phyloP scores from a whole-genome alignment of 2,888 invertebrate genomes.

The Morpho deidamia region DNA sequence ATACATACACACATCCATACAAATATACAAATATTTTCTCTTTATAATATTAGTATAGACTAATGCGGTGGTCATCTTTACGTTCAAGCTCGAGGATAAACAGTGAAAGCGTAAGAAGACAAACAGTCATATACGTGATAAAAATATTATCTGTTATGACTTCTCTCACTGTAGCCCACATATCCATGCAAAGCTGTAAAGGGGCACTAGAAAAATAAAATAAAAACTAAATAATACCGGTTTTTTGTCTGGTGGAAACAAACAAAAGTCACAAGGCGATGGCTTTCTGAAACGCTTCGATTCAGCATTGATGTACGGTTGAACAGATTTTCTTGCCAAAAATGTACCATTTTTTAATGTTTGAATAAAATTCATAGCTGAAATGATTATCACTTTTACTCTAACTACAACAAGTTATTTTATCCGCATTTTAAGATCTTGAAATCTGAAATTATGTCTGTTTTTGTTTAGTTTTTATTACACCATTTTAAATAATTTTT shows the following conservation, averaged over 20 bases:
- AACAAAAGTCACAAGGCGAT: constrained; percentile 39
- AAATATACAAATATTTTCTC: no score
- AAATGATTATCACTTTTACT: background rate
- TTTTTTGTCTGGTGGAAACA: constrained; percentile 33
- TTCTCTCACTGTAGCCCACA: no score
- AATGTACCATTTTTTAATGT: constrained; percentile 12
- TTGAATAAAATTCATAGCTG: constrained; percentile 26
- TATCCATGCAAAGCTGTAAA: no score
- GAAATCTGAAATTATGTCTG: background rate
- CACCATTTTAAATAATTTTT: background rate
- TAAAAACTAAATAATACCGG: constrained; percentile 33
- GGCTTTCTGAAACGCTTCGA: constrained; percentile 33
- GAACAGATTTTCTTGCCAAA: constrained; percentile 4
- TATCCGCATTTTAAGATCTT: constrained; percentile 3
- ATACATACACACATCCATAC: no score
- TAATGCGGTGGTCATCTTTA: no score
- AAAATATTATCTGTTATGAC: no score
- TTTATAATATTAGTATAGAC: no score
- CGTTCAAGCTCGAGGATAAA: no score
- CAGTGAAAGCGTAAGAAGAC: no score
- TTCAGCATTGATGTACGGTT: constrained; percentile 15
- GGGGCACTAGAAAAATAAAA: background rate
- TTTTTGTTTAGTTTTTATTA: constrained; percentile 4
- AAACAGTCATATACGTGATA: no score
- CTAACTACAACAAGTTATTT: constrained; percentile 1